Evolutionary conservation across 2,797 vertebrate genomes (phyloP).

Genomic region (Remorina albescens): DNA sequence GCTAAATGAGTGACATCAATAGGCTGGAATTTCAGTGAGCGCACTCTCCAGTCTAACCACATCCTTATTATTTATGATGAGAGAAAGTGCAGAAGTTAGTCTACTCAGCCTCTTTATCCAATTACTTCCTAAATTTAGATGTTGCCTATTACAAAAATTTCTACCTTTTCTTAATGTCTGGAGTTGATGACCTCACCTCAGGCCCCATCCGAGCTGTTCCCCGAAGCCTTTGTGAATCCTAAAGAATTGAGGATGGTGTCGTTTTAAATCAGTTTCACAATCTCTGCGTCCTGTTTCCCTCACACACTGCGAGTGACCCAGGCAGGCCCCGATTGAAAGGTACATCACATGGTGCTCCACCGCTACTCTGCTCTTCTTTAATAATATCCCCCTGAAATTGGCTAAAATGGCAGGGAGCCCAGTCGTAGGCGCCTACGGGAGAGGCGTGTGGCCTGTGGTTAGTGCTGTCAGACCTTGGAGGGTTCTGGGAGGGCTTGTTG

Average conservation of each 20-base stretch:
- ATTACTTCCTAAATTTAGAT: constrained; percentile 28
- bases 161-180: background rate
- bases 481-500: constrained; percentile 53
- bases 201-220: background rate
- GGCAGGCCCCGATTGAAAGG: constrained; percentile 28
- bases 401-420: constrained; percentile 61
- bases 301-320: background rate
- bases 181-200: background rate
- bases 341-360: constrained; percentile 31
- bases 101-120: constrained; percentile 37
- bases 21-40: constrained; percentile 66
- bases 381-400: constrained; percentile 62
- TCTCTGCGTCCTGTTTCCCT: background rate
- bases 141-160: constrained; percentile 12
- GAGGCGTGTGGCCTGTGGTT: constrained; percentile 74
- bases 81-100: constrained; percentile 60
- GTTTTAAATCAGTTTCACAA: constrained; percentile 7
- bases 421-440: constrained; percentile 69
- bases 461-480: constrained; percentile 57
- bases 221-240: background rate
- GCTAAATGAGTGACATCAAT: constrained; percentile 73
- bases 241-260: background rate
- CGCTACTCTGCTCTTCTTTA: constrained; percentile 52
- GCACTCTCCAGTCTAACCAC: constrained; percentile 67
- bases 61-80: constrained; percentile 73